phyloP scores from a whole-genome alignment of 2,797 vertebrate species.

The Halcyon smyrnensis region DNA sequence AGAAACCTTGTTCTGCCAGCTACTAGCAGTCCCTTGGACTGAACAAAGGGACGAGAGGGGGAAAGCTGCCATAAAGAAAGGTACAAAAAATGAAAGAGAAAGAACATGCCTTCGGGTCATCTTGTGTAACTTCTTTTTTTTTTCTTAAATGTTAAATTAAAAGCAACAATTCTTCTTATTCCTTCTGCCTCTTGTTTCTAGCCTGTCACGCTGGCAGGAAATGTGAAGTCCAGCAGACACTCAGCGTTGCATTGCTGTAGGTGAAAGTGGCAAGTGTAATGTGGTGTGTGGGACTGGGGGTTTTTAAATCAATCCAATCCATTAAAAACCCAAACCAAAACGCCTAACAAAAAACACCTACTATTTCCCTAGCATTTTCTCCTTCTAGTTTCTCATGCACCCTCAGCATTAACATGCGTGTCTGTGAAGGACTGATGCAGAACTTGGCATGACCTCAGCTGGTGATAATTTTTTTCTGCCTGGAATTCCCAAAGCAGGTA shows the following conservation, averaged over 20 bases:
- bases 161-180: not conserved
- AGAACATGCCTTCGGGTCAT: not conserved
- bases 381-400: not conserved
- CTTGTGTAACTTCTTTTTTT: not conserved
- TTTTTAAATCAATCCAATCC: not conserved
- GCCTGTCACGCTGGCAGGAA: not conserved
- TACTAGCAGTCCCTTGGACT: not conserved
- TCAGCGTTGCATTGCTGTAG: not conserved
- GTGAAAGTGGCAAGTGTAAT: not conserved
- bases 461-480: not conserved
- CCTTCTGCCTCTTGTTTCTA: not conserved
- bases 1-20: not conserved
- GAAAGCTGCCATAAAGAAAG: not conserved
- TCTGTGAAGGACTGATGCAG: not conserved
- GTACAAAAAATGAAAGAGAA: not conserved
- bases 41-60: not conserved
- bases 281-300: not conserved
- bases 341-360: fast-evolving
- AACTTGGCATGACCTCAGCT: not conserved
- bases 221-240: not conserved
- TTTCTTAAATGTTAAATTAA: not conserved
- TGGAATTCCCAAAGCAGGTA: not conserved
- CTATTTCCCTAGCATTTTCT: not conserved
- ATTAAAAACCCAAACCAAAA: not conserved
- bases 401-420: not conserved